Evolutionary conservation across 2,888 invertebrate genomes (phyloP), one percentile per base, ranked within the genome.

Genomic region (Spodoptera exigua): DNA sequence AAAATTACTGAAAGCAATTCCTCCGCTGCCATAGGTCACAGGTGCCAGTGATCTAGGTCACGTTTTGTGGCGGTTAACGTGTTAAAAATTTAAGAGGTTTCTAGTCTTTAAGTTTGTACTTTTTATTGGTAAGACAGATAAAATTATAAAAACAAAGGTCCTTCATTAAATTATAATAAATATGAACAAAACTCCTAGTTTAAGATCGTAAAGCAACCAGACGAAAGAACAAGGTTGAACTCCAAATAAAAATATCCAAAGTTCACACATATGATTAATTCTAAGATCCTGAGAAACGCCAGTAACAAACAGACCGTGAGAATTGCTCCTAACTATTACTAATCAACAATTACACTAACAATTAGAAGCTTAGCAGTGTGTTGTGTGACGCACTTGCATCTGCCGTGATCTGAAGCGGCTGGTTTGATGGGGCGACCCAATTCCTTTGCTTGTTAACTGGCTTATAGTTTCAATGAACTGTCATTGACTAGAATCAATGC

Each of bases 381-480:
- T 58, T 10, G 40, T 27, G 40, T 43, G 48, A 39, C 58, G 39
- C 51, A 48, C 14, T 44, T 48, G 16, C 11, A 32, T 51, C 10
- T 49, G 16, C 18, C 13, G 14, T 37, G 32, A 39, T 53, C 36
- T 37, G 32, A 10, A 3, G 60, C 72, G 60, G 65, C 16, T 45
- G 60, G 51, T 68, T 54, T 59, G 60, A 66, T 71, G 53, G 70
- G 39, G 35, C 13, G 72, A 54, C 61, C 67, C 11, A 66, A 68
- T 68, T 68, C 54, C 16, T 37, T 3, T 18, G 13, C 40, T 71
- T 14, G 47, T 71, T 68, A 53, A 14, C 36, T 16, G 13, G 37
- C 21, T 51, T 40, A 39, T 14, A 36, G 48, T 68, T 58, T 46
- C 27, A 41, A 56, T 57, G 64, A 63, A 14, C 45, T 10, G 12